Evolutionary conservation across 2,888 invertebrate genomes (phyloP).

Genomic region (Neoitamus cyanurus): DNA sequence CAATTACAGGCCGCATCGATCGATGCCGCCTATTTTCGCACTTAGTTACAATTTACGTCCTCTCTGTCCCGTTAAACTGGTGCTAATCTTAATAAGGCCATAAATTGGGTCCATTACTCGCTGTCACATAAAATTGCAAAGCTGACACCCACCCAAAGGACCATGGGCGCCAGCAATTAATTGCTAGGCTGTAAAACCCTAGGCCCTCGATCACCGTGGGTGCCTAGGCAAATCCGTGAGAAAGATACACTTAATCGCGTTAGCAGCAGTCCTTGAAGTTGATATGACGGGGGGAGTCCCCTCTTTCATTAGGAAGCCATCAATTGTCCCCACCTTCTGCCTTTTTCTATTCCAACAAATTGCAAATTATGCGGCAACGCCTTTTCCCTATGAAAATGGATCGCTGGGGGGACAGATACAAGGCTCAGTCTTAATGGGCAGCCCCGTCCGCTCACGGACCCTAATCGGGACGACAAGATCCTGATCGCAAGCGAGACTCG

Average conservation of each 20-base stretch:
- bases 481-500: slow-evolving; percentile 15
- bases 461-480: slow-evolving; percentile 33
- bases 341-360: slow-evolving; percentile 35
- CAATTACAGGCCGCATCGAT: not conserved
- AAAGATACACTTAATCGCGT: not conserved
- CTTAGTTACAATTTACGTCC: not conserved
- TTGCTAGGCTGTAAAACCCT: not conserved
- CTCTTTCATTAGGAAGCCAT: slow-evolving; percentile 37
- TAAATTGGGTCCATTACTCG: slow-evolving; percentile 25
- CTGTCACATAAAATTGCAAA: slow-evolving; percentile 25
- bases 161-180: slow-evolving; percentile 34
- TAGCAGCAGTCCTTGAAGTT: not conserved
- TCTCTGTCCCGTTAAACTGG: not conserved
- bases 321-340: slow-evolving; percentile 35
- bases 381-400: not conserved
- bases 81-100: slow-evolving; percentile 27
- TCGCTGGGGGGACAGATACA: slow-evolving; percentile 1
- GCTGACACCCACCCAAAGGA: slow-evolving; percentile 28
- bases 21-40: not conserved
- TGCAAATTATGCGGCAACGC: slow-evolving; percentile 43
- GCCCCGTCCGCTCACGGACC: not conserved
- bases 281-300: not conserved
- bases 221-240: not conserved
- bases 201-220: not conserved
- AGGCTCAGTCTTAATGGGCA: not conserved